These are phyloP conservation scores for Onychostruthus taczanowskii DNA, from an alignment of 2,113 vertebrate genomes.

Conservation along the genomic window DNA sequence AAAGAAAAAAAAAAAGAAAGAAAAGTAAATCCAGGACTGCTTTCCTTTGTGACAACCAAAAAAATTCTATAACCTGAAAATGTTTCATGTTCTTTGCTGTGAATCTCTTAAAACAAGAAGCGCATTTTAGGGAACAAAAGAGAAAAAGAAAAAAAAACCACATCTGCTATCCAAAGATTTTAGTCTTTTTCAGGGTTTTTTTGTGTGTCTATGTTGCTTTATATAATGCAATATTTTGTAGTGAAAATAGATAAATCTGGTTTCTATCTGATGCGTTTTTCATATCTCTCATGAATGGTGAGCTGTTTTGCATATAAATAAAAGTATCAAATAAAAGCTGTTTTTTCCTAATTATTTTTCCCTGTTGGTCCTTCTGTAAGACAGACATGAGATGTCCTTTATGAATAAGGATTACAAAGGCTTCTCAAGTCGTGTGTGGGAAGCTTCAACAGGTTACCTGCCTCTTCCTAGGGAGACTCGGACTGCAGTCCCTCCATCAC, in stretches of 20 bases:
- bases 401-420: not conserved
- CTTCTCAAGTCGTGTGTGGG: fast-evolving
- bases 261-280: slow-evolving; percentile 95
- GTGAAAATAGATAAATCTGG: slow-evolving; percentile 92
- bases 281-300: slow-evolving; percentile 90
- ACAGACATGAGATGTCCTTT: not conserved
- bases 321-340: slow-evolving; percentile 80
- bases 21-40: slow-evolving; percentile 74
- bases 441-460: slow-evolving; percentile 49
- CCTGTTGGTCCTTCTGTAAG: slow-evolving; percentile 3
- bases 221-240: slow-evolving; percentile 98
- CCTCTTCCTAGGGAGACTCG: not conserved
- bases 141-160: slow-evolving; percentile 69
- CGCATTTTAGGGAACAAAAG: slow-evolving; percentile 82
- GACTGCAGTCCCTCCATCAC: not conserved
- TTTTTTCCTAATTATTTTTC: slow-evolving; percentile 69
- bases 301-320: slow-evolving; percentile 92
- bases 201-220: slow-evolving; percentile 93
- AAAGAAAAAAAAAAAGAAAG: not conserved
- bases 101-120: slow-evolving; percentile 83
- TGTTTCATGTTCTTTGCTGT: slow-evolving; percentile 83
- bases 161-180: slow-evolving; percentile 98
- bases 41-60: slow-evolving; percentile 92
- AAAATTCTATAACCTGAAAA: slow-evolving; percentile 80
- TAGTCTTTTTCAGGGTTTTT: slow-evolving; percentile 95